A percentile compares a stretch with the other conserved stretches of the same genome.
Evolutionary conservation across 2,888 invertebrate genomes (phyloP).

Genomic region (Alcis repandata): DNA sequence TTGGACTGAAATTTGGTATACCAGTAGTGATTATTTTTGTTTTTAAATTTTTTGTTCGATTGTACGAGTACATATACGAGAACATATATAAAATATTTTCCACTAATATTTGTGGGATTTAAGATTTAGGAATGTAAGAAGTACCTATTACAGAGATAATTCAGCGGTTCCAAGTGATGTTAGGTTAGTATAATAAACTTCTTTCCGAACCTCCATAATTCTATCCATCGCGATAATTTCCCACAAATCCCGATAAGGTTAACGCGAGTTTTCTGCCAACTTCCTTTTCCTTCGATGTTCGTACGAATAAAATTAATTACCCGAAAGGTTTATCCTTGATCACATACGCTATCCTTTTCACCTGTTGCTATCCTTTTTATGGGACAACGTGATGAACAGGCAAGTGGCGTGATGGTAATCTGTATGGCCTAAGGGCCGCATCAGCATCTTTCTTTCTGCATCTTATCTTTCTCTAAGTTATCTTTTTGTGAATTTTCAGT

Average conservation of each 20-base stretch:
- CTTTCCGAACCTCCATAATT: not conserved
- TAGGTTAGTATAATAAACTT: not conserved
- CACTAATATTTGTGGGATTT: too few species aligned
- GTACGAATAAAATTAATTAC: conserved; percentile 24
- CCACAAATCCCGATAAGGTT: not conserved
- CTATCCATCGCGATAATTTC: not conserved
- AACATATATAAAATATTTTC: too few species aligned
- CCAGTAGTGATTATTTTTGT: too few species aligned
- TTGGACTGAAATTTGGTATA: too few species aligned
- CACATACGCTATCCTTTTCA: conserved; percentile 24
- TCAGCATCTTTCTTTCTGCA: too few species aligned
- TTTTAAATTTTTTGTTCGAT: too few species aligned
- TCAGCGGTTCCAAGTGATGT: not conserved
- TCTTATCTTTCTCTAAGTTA: too few species aligned
- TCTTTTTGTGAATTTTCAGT: too few species aligned
- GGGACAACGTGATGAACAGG: conserved; percentile 13
- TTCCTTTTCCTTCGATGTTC: conserved; percentile 5
- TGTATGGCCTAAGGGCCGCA: not conserved
- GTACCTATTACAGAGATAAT: not conserved
- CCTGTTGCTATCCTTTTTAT: conserved; percentile 30
- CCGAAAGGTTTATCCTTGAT: conserved; percentile 24
- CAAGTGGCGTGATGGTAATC: conserved; percentile 18
- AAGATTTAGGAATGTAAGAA: too few species aligned
- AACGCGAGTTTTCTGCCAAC: conserved; percentile 5
- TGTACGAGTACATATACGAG: too few species aligned